phyloP scores from a whole-genome alignment of 1,140 invertebrate species.

The Pollicipes pollicipes region DNA sequence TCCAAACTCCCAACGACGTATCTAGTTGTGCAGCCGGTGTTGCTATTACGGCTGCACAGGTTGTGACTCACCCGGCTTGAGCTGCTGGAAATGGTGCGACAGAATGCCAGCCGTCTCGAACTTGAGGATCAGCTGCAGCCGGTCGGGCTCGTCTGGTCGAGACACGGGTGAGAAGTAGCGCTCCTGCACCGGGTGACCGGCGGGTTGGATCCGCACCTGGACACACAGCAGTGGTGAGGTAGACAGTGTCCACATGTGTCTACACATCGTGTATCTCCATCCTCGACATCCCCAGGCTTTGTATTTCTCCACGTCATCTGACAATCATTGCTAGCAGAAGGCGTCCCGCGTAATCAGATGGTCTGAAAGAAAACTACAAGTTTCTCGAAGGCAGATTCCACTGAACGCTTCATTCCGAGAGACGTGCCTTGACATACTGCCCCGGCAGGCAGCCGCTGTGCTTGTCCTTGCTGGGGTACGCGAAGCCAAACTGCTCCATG shows the following conservation, averaged over 20 bases:
- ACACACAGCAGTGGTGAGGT: too few species aligned
- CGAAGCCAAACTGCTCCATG: constrained; percentile 15
- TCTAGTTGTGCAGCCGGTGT: too few species aligned
- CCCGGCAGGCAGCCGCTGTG: constrained; percentile 15
- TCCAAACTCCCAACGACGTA: too few species aligned
- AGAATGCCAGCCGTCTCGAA: constrained; percentile 16
- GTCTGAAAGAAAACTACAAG: too few species aligned
- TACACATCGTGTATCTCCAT: too few species aligned
- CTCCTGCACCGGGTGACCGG: constrained; percentile 10
- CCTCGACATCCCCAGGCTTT: too few species aligned
- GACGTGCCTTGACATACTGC: constrained; percentile 15
- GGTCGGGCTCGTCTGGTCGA: constrained; percentile 11
- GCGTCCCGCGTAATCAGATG: too few species aligned
- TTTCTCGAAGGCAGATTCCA: too few species aligned
- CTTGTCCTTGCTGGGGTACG: constrained; percentile 11
- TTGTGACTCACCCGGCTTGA: constrained; percentile 15
- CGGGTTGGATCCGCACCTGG: constrained; percentile 11
- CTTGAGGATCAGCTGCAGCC: constrained; percentile 14
- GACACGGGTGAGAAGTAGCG: constrained; percentile 17
- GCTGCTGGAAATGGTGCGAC: constrained; percentile 15
- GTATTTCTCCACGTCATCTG: too few species aligned
- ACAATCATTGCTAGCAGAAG: too few species aligned
- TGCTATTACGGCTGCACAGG: not conserved
- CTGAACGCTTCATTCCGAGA: too few species aligned
- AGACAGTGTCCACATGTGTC: too few species aligned